phyloP scores from a whole-genome alignment of 35 echinoderm and acorn worm species.

The Lytechinus variegatus region DNA sequence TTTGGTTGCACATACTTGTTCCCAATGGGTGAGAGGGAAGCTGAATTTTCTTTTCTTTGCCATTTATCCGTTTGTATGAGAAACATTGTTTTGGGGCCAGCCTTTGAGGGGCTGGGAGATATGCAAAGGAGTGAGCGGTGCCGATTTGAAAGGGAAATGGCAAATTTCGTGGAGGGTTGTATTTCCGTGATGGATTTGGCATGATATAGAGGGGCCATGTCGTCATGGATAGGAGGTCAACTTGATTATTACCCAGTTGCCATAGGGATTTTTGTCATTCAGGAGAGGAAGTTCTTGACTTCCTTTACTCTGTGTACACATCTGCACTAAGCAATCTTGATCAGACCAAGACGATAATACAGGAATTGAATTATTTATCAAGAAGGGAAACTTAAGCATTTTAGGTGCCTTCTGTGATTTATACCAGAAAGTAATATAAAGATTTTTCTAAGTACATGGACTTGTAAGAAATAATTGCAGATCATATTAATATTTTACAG shows the following conservation, averaged over 20 bases:
- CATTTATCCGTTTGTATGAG: background rate
- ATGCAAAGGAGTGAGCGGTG: background rate
- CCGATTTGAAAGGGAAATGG: background rate
- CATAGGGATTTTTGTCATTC: slow-evolving; percentile 1
- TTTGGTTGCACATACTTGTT: background rate
- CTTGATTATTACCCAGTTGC: slow-evolving; percentile 1
- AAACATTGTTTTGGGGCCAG: background rate
- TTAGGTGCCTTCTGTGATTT: background rate
- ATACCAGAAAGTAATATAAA: background rate
- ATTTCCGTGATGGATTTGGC: slow-evolving; percentile 9
- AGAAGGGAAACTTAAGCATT: background rate
- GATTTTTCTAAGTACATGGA: background rate
- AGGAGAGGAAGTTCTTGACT: slow-evolving; percentile 10
- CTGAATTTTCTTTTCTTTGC: background rate
- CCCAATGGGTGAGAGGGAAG: background rate
- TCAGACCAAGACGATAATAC: background rate
- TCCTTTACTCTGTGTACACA: background rate
- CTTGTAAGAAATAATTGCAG: too few relatives aligned
- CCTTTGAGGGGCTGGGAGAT: background rate
- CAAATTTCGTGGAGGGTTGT: background rate
- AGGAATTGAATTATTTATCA: background rate
- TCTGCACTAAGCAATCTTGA: slow-evolving; percentile 1
- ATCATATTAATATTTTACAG: too few relatives aligned
- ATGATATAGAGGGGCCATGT: background rate
- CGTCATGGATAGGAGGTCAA: background rate